phyloP scores from a whole-genome alignment of 2,113 vertebrate species.

The Rafetus swinhoei region DNA sequence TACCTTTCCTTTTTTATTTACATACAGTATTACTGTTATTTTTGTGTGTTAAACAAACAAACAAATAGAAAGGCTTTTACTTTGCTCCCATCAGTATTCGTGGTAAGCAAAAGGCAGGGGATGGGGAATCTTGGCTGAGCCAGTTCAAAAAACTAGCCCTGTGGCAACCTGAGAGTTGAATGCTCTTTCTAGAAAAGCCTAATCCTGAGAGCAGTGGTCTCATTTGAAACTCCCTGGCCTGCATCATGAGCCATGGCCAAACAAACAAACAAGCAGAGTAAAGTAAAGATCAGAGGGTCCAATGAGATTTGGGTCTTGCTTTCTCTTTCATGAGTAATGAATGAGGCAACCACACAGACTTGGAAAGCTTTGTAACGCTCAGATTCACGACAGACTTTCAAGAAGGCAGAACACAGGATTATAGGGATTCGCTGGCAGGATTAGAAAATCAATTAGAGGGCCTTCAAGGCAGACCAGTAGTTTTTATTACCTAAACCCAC shows the following conservation, averaged over 20 bases:
- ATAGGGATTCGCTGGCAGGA: conserved; percentile 18
- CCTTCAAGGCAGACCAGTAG: conserved; percentile 42
- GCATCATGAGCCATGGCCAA: conserved; percentile 62
- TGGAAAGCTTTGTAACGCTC: conserved; percentile 49
- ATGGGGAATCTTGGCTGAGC: conserved; percentile 24
- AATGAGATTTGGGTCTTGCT: conserved; percentile 64
- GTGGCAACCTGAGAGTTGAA: conserved; percentile 32
- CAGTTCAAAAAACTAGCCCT: conserved; percentile 14
- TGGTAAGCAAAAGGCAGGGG: conserved; percentile 7
- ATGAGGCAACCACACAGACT: conserved; percentile 70
- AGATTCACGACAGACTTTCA: conserved; percentile 52
- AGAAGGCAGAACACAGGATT: conserved; percentile 43
- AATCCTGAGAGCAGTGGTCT: conserved; percentile 34
- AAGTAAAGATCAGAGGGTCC: conserved; percentile 72
- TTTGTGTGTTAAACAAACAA: conserved; percentile 51
- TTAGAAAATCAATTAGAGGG: conserved; percentile 33
- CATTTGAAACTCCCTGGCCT: conserved; percentile 34
- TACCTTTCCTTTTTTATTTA: conserved; percentile 70
- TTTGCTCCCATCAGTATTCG: background rate
- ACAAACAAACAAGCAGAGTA: conserved; percentile 75
- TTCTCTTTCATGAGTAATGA: conserved; percentile 77
- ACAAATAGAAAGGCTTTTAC: background rate
- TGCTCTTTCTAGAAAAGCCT: conserved; percentile 72
- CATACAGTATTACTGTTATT: conserved; percentile 56
- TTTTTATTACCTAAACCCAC: background rate